Evolutionary conservation across 2,888 invertebrate species (phyloP).

Genomic region (Aethes cnicana): DNA sequence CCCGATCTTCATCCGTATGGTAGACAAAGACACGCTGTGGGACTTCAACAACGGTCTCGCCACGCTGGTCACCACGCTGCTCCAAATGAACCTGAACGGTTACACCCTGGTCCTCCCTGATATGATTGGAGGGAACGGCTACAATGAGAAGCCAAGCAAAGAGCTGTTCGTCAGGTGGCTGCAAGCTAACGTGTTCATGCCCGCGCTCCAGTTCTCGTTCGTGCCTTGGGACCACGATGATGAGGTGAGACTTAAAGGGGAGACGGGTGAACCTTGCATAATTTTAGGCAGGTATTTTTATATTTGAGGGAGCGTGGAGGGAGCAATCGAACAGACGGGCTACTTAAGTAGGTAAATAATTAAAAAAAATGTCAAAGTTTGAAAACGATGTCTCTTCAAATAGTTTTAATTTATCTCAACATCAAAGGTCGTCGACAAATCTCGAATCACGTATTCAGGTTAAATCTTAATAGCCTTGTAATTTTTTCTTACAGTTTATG

Average conservation of each 20-base stretch:
- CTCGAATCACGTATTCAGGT: too few species aligned
- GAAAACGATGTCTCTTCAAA: too few species aligned
- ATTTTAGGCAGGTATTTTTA: too few species aligned
- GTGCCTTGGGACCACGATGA: conserved; percentile 90
- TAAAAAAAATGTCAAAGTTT: too few species aligned
- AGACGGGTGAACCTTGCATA: too few species aligned
- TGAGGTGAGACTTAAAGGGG: conserved; percentile 63
- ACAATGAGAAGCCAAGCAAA: conserved; percentile 78
- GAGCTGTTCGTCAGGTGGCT: conserved; percentile 90
- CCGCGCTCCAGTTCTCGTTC: conserved; percentile 89
- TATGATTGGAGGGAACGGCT: conserved; percentile 89
- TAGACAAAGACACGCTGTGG: conserved; percentile 89
- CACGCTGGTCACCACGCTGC: conserved; percentile 87
- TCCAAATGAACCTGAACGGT: conserved; percentile 84
- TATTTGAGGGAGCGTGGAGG: too few species aligned
- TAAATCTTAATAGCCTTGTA: too few species aligned
- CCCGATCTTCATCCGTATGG: conserved; percentile 88
- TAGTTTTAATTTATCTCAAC: too few species aligned
- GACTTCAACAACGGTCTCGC: conserved; percentile 86
- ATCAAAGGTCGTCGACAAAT: too few species aligned
- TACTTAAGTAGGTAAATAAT: too few species aligned
- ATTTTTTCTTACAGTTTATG: too few species aligned
- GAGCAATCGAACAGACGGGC: too few species aligned
- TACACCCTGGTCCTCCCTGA: conserved; percentile 90
- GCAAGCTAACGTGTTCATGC: conserved; percentile 90